Evolutionary conservation across 92 coral and sea anemone species (phyloP).

Genomic region (Pocillopora meandrina): DNA sequence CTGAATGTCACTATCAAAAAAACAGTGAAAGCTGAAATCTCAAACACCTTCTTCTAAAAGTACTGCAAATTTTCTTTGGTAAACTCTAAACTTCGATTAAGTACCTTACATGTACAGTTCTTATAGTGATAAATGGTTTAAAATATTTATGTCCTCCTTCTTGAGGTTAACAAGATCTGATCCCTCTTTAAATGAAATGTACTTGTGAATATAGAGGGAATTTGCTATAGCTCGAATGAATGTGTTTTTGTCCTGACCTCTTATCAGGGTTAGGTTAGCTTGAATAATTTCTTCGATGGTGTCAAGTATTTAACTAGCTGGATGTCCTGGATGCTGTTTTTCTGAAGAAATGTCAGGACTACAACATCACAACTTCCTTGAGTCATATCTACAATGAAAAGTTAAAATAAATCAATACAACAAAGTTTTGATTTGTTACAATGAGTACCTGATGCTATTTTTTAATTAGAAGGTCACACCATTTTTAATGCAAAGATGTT

Average conservation of each 20-base stretch:
- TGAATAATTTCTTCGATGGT: background rate
- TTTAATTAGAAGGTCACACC: background rate
- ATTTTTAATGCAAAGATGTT: conserved; percentile 13
- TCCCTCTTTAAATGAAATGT: background rate
- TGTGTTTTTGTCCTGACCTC: background rate
- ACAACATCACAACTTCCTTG: conserved; percentile 20
- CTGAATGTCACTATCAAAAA: too few species aligned
- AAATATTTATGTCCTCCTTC: background rate
- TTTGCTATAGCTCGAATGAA: background rate
- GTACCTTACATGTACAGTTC: too few species aligned
- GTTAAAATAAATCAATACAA: background rate
- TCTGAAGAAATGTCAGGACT: conserved; percentile 12
- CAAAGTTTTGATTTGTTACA: background rate
- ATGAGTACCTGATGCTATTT: conserved; percentile 4
- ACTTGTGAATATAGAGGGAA: background rate
- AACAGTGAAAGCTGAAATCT: too few species aligned
- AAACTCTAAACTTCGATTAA: too few species aligned
- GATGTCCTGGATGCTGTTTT: conserved; percentile 15
- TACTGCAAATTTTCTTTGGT: too few species aligned
- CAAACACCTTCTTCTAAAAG: too few species aligned
- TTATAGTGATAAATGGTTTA: too few species aligned
- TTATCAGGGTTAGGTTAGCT: background rate
- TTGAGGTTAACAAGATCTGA: background rate
- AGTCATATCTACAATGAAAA: conserved; percentile 18
- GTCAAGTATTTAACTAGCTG: conserved; percentile 14